Evolutionary conservation across 2,797 vertebrate genomes (phyloP), one percentile per base, ranked within the genome.

Genomic region (Luscinia megarhynchos): DNA sequence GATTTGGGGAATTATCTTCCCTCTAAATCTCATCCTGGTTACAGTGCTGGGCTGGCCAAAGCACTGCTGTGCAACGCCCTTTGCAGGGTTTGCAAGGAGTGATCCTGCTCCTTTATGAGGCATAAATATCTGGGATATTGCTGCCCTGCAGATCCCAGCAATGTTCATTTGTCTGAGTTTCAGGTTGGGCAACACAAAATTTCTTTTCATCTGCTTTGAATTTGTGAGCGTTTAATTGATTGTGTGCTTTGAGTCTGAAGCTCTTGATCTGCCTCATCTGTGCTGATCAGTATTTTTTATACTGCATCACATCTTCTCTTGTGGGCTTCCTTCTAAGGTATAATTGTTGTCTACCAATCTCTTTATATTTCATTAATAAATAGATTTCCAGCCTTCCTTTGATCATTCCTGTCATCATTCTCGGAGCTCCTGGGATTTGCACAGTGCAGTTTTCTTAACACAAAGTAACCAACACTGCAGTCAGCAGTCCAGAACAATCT

Each of bases 331-430:
- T 91, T 89, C 87, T 89, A 66, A 92, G 89, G 87, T 92, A 62
- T 95, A 92, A 93, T 75, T 95, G 76, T 95, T 94, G 80, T 85
- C 87, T 90, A 79, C 79, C 79, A 63, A 86, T 95, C 82, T 92
- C 87, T 92, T 89, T 94, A 70, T 87, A 94, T 94, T 93, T 86
- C 94, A 92, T 95, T 95, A 95, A 96, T 94, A 96, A 93, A 90
- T 86, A 95, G 94, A 92, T 90, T 84, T 95, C 77, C 79, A 92
- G 30, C 66, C 87, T 83, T 92, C 69, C 89, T 95, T 80, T 96
- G 87, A 95, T 91, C n/a, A 27, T 77, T 88, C 66, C 93, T 87
- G 84, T 89, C 89, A 81, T 91, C 69, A 41, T 95, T 53, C 62
- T 74, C 3, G 0, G 55, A 76, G 85, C 91, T 92, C 84, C 87